Evolutionary conservation across 2,888 invertebrate species (phyloP).

Genomic region (Trisateles emortualis): DNA sequence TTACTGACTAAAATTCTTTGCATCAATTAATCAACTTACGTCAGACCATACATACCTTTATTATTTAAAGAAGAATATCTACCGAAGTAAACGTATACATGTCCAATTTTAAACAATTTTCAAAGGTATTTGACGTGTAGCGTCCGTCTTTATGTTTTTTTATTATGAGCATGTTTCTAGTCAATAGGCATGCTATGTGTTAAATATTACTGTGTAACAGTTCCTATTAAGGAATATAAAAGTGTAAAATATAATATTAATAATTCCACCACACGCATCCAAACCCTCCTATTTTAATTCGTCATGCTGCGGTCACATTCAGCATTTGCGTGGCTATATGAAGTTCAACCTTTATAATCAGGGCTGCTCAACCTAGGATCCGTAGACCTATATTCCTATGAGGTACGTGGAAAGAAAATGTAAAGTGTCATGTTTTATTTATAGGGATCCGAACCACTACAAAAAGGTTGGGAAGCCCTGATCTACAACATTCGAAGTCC

Average conservation of each 20-base stretch:
- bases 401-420: too few relatives aligned
- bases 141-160: neutral
- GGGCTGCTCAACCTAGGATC: too few relatives aligned
- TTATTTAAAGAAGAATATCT: neutral
- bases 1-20: too few relatives aligned
- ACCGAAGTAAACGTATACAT: neutral
- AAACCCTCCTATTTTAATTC: constrained; percentile 25
- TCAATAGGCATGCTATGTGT: neutral
- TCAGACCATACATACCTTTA: too few relatives aligned
- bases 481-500: neutral
- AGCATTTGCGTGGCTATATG: neutral
- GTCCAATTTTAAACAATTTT: neutral
- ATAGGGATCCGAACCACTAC: too few relatives aligned
- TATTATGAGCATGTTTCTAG: neutral
- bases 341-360: too few relatives aligned
- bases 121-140: neutral
- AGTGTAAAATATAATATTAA: neutral
- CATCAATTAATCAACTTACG: too few relatives aligned
- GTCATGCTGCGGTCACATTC: constrained; percentile 18
- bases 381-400: too few relatives aligned
- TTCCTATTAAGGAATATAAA: constrained; percentile 11
- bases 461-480: neutral
- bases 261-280: constrained; percentile 39
- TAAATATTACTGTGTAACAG: constrained; percentile 2
- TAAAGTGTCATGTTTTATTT: too few relatives aligned